Conservation (phyloP, 2,888 invertebrate genomes). For the Stenodera caucasica region DNA sequence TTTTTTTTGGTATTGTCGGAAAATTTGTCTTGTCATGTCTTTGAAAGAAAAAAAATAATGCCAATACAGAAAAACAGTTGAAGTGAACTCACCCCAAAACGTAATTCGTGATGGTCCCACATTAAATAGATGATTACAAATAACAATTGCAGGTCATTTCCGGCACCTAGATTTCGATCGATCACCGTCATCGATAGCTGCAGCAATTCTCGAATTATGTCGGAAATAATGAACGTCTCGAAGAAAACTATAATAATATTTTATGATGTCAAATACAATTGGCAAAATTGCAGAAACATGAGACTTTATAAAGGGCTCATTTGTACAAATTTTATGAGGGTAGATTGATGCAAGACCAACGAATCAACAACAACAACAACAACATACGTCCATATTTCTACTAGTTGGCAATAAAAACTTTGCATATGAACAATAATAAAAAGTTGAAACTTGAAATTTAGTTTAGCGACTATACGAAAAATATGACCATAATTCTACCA, state of each 20-base stretch:
- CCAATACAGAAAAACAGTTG: no score
- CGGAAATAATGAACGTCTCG: background rate
- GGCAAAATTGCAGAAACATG: background rate
- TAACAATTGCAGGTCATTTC: no score
- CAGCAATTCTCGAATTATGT: background rate
- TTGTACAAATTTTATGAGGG: background rate
- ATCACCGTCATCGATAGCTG: no score
- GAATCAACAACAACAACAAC: background rate
- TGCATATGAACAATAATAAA: background rate
- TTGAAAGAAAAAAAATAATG: no score
- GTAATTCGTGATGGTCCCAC: no score
- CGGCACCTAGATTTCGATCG: background rate
- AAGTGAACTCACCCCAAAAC: no score
- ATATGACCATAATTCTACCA: background rate
- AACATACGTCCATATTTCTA: background rate
- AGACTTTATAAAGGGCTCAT: background rate
- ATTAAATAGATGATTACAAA: no score
- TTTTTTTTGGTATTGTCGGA: no score
- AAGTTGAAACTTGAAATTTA: background rate
- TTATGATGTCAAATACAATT: background rate
- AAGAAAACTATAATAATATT: background rate
- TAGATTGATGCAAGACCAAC: background rate
- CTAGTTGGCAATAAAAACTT: background rate
- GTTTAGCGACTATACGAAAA: background rate
- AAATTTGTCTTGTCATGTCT: no score